Conservation (phyloP, 2,888 invertebrate species). For the Lasioglossum morio region DNA sequence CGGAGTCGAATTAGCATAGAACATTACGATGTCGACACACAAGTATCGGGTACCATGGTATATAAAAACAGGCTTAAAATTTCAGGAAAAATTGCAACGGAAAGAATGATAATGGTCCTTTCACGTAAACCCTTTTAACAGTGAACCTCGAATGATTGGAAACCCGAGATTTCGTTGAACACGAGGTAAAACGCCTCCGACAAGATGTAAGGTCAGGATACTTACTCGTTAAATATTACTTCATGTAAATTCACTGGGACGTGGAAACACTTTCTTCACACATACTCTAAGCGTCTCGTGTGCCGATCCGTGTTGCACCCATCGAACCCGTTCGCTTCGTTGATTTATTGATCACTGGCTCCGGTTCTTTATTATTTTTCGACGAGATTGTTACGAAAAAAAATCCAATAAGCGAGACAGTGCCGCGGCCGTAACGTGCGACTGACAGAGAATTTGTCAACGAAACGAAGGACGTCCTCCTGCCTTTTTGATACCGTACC, state of each 20-base stretch:
- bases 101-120: background rate
- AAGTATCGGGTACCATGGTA: background rate
- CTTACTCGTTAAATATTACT: conserved; percentile 5
- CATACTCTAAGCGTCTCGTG: background rate
- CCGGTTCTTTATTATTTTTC: background rate
- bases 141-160: background rate
- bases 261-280: conserved; percentile 1
- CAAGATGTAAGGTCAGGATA: background rate
- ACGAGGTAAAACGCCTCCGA: background rate
- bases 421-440: conserved; percentile 55
- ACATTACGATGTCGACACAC: background rate
- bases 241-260: background rate
- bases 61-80: background rate
- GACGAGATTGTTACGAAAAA: background rate
- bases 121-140: background rate
- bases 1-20: background rate
- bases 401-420: background rate
- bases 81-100: background rate
- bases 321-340: conserved; percentile 1
- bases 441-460: conserved; percentile 61
- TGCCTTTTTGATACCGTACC: conserved; percentile 24
- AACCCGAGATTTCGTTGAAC: background rate
- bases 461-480: conserved; percentile 53
- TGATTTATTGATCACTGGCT: conserved; percentile 15
- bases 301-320: background rate